Percentiles rank a stretch among this genome's conserved stretches.
These are phyloP conservation scores for Chloroclystis v-ata DNA, from an alignment of 2,888 invertebrate genomes.

Conservation along the genomic window DNA sequence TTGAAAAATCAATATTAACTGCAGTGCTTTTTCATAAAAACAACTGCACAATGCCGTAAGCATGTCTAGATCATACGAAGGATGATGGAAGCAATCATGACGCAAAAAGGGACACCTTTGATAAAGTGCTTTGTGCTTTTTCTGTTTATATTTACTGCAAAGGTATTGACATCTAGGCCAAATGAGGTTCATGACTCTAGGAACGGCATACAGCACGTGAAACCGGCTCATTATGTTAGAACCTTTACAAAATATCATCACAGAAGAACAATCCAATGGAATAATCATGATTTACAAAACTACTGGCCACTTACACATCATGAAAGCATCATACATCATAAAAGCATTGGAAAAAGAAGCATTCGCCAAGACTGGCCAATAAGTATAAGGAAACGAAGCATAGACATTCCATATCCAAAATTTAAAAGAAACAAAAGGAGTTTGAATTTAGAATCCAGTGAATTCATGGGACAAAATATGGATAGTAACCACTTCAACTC, in stretches of 20 bases:
- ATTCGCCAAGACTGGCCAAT: slow-evolving; percentile 29
- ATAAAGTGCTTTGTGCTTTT: slow-evolving; percentile 69
- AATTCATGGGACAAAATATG: slow-evolving; percentile 39
- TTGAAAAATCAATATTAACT: slow-evolving; percentile 57
- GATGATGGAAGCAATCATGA: slow-evolving; percentile 59
- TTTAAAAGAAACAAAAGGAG: slow-evolving; percentile 51
- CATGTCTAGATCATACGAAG: slow-evolving; percentile 15
- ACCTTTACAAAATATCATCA: slow-evolving; percentile 73
- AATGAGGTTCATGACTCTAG: slow-evolving; percentile 57
- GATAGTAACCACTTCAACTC: slow-evolving; percentile 42
- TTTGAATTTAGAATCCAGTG: slow-evolving; percentile 46
- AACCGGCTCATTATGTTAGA: slow-evolving; percentile 64
- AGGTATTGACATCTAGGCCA: slow-evolving; percentile 66
- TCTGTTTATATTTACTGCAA: slow-evolving; percentile 70
- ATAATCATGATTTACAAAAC: slow-evolving; percentile 47
- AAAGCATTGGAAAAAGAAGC: slow-evolving; percentile 51
- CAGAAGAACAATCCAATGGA: slow-evolving; percentile 63
- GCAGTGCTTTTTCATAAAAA: slow-evolving; percentile 55
- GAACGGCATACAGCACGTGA: slow-evolving; percentile 59
- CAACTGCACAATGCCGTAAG: slow-evolving; percentile 14
- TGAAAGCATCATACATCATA: no score
- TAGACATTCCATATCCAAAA: slow-evolving; percentile 22
- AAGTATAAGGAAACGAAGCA: slow-evolving; percentile 10
- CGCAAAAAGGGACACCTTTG: slow-evolving; percentile 61
- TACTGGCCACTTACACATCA: slow-evolving; percentile 48